Percentiles rank a stretch among this genome's conserved stretches.
These are phyloP conservation scores for Trachelus iudaicus DNA, from an alignment of 2,888 invertebrate genomes.

Conservation along the genomic window DNA sequence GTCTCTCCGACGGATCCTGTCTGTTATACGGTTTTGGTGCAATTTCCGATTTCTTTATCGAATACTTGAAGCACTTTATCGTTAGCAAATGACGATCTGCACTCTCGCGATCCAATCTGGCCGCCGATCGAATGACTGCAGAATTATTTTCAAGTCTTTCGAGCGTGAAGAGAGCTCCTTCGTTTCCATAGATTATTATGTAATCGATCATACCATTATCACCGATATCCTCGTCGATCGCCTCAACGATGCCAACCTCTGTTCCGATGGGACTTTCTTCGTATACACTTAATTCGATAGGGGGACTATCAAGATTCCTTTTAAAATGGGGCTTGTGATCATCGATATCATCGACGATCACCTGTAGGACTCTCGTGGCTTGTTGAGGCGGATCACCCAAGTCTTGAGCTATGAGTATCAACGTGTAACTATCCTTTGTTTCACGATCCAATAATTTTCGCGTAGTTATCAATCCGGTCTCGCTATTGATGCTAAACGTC, in stretches of 20 bases:
- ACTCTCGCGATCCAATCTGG: constrained; percentile 75
- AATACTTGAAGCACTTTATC: constrained; percentile 76
- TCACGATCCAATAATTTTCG: constrained; percentile 79
- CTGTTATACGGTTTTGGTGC: constrained; percentile 73
- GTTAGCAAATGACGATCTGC: constrained; percentile 72
- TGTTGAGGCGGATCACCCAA: constrained; percentile 82
- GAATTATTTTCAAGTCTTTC: constrained; percentile 74
- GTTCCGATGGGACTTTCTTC: constrained; percentile 78
- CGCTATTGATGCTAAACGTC: constrained; percentile 59
- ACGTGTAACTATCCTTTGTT: constrained; percentile 77
- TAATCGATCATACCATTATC: constrained; percentile 83
- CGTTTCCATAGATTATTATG: constrained; percentile 79
- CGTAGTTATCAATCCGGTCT: constrained; percentile 80
- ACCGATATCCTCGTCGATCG: constrained; percentile 79
- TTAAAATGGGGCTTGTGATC: constrained; percentile 82
- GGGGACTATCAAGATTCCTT: constrained; percentile 73
- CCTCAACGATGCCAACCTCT: constrained; percentile 75
- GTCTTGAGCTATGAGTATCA: constrained; percentile 83
- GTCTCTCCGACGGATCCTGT: constrained; percentile 77
- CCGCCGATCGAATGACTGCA: constrained; percentile 72
- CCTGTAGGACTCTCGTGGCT: constrained; percentile 76
- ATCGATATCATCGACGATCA: constrained; percentile 79
- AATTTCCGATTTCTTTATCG: constrained; percentile 48
- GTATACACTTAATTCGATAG: constrained; percentile 71
- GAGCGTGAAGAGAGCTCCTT: constrained; percentile 73